Evolutionary conservation across 2,888 invertebrate species (phyloP).

Genomic region (Zhuqinia jingwanae): DNA sequence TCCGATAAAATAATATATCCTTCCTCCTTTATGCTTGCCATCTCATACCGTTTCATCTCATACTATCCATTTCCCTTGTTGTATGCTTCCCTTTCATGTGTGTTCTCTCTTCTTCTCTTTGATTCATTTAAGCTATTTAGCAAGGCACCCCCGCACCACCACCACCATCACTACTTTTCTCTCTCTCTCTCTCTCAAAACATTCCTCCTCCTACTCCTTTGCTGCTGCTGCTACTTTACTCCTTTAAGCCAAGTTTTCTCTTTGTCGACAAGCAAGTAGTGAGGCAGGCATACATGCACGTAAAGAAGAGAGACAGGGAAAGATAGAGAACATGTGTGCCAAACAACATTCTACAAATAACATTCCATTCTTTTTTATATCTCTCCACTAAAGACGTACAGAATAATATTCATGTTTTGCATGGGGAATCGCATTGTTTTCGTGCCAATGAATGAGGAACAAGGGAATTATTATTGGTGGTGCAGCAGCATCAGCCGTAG

Average conservation of each 20-base stretch:
- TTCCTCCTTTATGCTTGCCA: too few relatives aligned
- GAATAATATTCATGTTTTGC: conserved; percentile 37
- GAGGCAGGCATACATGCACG: not conserved
- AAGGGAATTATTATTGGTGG: conserved; percentile 52
- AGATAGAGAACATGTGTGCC: conserved; percentile 55
- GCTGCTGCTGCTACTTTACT: too few relatives aligned
- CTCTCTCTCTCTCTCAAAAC: not conserved
- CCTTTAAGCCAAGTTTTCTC: too few relatives aligned
- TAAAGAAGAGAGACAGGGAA: not conserved
- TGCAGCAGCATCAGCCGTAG: not conserved
- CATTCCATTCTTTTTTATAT: conserved; percentile 61
- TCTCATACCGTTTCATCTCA: too few relatives aligned
- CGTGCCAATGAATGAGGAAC: conserved; percentile 60
- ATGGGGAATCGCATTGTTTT: conserved; percentile 61
- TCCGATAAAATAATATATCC: too few relatives aligned
- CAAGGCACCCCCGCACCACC: conserved; percentile 45
- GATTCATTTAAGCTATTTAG: conserved; percentile 61
- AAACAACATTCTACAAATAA: too few relatives aligned
- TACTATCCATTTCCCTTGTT: not conserved
- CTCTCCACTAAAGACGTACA: too few relatives aligned
- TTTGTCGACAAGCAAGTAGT: too few relatives aligned
- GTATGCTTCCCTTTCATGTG: conserved; percentile 38
- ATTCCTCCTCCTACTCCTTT: conserved; percentile 47
- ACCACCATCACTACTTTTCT: not conserved
- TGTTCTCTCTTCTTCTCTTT: conserved; percentile 15